A percentile compares a stretch with the other conserved stretches of the same genome.
These are phyloP conservation scores for Hippocampus zosterae DNA, from an alignment of 2,113 vertebrate species.

Conservation along the genomic window DNA sequence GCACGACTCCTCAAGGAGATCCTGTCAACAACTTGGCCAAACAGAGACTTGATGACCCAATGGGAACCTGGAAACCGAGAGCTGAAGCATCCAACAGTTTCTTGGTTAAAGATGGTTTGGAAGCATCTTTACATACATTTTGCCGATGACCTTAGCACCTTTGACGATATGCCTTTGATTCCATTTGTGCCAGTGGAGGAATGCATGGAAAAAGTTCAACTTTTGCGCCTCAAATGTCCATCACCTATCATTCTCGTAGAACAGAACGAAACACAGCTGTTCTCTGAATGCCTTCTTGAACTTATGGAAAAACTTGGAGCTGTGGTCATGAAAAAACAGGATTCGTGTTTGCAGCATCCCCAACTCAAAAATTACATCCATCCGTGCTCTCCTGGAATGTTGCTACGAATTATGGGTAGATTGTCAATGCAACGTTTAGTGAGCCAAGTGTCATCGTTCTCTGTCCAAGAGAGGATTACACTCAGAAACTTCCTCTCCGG, in stretches of 20 bases:
- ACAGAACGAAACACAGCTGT: conserved; percentile 73
- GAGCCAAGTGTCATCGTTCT: conserved; percentile 78
- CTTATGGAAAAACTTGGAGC: conserved; percentile 87
- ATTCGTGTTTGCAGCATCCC: conserved; percentile 88
- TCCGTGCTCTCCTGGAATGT: conserved; percentile 78
- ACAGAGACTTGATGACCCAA: conserved; percentile 83
- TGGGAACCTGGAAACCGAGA: conserved; percentile 86
- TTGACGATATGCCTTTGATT: conserved; percentile 97
- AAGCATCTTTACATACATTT: conserved; percentile 94
- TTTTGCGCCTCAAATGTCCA: conserved; percentile 85
- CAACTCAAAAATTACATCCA: conserved; percentile 91
- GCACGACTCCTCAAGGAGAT: conserved; percentile 92
- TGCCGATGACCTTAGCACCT: conserved; percentile 84
- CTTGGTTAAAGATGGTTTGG: conserved; percentile 94
- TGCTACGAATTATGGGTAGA: conserved; percentile 92
- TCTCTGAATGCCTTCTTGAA: conserved; percentile 81
- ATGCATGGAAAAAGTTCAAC: conserved; percentile 69
- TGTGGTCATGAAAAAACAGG: conserved; percentile 85
- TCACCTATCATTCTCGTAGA: conserved; percentile 84
- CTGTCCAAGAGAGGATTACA: conserved; percentile 80
- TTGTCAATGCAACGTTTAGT: conserved; percentile 81
- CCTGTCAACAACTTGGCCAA: conserved; percentile 81
- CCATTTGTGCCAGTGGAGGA: conserved; percentile 81
- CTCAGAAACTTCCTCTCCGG: conserved; percentile 87
- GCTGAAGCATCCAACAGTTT: conserved; percentile 81